Conservation (phyloP, 2,888 invertebrate species). For the Hecatera dysodea region DNA sequence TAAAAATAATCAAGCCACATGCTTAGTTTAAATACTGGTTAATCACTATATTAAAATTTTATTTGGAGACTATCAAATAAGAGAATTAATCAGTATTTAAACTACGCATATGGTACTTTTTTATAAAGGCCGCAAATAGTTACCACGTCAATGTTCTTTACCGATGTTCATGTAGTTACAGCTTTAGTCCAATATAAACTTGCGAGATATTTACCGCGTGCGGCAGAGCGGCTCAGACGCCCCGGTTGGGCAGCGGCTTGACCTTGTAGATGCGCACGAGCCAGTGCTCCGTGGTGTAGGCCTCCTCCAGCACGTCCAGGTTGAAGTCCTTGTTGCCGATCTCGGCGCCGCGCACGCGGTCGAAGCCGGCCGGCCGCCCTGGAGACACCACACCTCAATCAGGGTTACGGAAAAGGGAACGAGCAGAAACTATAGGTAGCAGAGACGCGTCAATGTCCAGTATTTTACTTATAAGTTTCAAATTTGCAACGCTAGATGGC, state of each 20-base stretch:
- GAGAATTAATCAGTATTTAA: too few relatives aligned
- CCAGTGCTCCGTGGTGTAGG: slow-evolving; percentile 99
- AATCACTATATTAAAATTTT: too few relatives aligned
- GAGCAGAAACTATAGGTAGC: too few relatives aligned
- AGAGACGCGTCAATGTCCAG: too few relatives aligned
- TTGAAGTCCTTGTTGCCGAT: slow-evolving; percentile 99
- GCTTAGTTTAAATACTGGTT: too few relatives aligned
- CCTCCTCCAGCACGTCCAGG: slow-evolving; percentile 99
- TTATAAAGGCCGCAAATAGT: not conserved
- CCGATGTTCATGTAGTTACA: slow-evolving; percentile 12
- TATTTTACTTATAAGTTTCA: too few relatives aligned
- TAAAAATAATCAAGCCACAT: too few relatives aligned
- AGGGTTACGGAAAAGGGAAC: too few relatives aligned
- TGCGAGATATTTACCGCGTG: slow-evolving; percentile 37
- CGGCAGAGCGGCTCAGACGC: slow-evolving; percentile 89
- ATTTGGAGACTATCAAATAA: too few relatives aligned
- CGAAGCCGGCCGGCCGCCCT: slow-evolving; percentile 98
- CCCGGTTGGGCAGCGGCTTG: slow-evolving; percentile 97
- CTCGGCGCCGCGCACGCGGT: slow-evolving; percentile 98
- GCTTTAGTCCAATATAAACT: slow-evolving; percentile 32
- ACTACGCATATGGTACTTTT: too few relatives aligned
- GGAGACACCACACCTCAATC: too few relatives aligned
- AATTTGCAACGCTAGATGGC: too few relatives aligned
- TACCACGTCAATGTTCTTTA: slow-evolving; percentile 30
- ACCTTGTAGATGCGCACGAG: slow-evolving; percentile 99